Evolutionary conservation across 2,797 vertebrate species (phyloP).

Genomic region (Coccyzus lansbergi): DNA sequence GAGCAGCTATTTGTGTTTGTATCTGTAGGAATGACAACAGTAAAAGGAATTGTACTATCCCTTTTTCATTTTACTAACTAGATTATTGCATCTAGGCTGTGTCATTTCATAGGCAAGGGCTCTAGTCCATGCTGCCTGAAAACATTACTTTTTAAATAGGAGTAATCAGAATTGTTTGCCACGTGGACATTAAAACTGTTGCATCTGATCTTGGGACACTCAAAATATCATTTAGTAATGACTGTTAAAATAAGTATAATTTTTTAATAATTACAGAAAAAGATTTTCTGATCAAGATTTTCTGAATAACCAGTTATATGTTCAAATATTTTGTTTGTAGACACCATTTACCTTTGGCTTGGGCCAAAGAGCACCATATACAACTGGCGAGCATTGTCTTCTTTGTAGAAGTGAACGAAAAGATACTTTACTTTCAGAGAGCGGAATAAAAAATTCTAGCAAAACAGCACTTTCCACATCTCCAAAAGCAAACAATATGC

Average conservation of each 20-base stretch:
- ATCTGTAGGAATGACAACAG: neutral
- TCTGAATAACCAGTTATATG: neutral
- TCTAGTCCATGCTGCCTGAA: neutral
- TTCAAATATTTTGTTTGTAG: slow-evolving; percentile 71
- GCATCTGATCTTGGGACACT: neutral
- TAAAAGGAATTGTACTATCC: neutral
- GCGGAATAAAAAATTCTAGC: slow-evolving; percentile 82
- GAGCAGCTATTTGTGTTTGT: neutral
- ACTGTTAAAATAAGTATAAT: neutral
- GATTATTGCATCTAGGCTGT: neutral
- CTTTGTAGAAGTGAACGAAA: slow-evolving; percentile 95
- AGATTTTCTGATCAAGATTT: neutral
- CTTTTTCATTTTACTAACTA: neutral
- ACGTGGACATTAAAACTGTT: neutral
- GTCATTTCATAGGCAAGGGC: neutral
- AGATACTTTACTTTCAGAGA: slow-evolving; percentile 85
- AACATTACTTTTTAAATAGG: neutral
- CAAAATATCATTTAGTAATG: neutral
- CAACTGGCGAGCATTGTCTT: slow-evolving; percentile 93
- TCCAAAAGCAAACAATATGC: slow-evolving; percentile 85
- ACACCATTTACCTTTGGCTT: slow-evolving; percentile 96
- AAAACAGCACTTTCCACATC: slow-evolving; percentile 83
- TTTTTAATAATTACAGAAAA: neutral
- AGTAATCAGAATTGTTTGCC: neutral
- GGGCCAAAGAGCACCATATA: slow-evolving; percentile 93